These are phyloP conservation scores for Ennomos fuscantarius DNA, from an alignment of 2,888 invertebrate genomes.

Conservation along the genomic window DNA sequence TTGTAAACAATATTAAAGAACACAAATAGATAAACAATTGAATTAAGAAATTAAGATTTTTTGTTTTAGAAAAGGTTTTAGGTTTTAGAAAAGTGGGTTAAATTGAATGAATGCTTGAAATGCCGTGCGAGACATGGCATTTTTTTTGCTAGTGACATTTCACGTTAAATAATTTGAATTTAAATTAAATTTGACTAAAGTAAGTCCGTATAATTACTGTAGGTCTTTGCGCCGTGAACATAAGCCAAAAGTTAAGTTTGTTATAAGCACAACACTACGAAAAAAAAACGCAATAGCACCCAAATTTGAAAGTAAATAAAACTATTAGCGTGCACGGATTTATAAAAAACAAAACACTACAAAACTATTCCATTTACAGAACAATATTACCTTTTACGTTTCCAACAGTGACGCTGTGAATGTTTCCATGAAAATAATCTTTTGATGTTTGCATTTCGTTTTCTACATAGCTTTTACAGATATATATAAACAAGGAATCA, in stretches of 20 bases:
- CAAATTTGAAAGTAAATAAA: constrained; percentile 6
- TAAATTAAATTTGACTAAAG: no score
- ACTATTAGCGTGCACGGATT: constrained; percentile 2
- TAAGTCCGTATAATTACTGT: no score
- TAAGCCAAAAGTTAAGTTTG: neutral
- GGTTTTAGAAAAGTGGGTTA: no score
- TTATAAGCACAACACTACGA: constrained; percentile 1
- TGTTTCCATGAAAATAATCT: constrained; percentile 13
- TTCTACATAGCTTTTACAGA: constrained; percentile 2
- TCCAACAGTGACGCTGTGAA: constrained; percentile 8
- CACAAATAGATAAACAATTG: no score
- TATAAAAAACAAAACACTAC: constrained; percentile 9
- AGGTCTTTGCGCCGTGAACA: no score
- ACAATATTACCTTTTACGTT: constrained; percentile 13
- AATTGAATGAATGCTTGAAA: no score
- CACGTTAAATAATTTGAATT: no score
- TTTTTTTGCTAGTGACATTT: no score
- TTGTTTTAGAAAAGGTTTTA: no score
- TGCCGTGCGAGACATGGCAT: no score
- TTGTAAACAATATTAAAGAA: no score
- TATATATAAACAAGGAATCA: constrained; percentile 3
- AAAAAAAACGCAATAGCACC: neutral
- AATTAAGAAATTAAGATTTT: no score
- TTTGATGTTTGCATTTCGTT: constrained; percentile 21
- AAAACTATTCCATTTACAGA: constrained; percentile 18